phyloP scores from a whole-genome alignment of 2,888 invertebrate genomes.

The Escarpia spicata region DNA sequence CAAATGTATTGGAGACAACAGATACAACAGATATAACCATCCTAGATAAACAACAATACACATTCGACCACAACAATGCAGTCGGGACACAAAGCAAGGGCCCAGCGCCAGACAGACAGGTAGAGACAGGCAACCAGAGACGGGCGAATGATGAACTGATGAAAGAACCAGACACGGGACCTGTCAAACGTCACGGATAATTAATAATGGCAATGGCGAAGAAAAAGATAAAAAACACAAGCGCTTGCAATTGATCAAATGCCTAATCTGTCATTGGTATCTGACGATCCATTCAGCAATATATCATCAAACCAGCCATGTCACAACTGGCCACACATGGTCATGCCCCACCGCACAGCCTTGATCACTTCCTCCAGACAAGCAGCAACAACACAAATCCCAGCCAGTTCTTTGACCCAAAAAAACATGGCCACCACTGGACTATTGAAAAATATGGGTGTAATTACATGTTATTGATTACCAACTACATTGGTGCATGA shows the following conservation, averaged over 20 bases:
- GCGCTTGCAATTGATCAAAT: not conserved
- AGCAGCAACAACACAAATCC: not conserved
- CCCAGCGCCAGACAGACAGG: not conserved
- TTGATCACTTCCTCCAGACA: not conserved
- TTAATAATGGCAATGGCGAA: not conserved
- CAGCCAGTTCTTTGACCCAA: not conserved
- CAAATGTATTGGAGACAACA: not conserved
- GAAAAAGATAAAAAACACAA: not conserved
- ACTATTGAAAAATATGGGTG: not conserved
- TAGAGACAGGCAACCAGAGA: not conserved
- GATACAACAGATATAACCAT: not conserved
- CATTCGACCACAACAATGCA: not conserved
- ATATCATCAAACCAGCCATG: not conserved
- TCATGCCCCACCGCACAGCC: not conserved
- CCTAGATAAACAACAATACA: not conserved
- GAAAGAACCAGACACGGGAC: not conserved
- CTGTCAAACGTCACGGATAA: constrained; percentile 1
- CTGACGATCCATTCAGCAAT: not conserved
- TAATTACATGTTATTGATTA: not conserved
- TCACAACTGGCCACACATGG: not conserved
- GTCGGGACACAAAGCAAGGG: not conserved
- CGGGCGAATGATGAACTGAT: not conserved
- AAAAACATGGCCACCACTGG: not conserved
- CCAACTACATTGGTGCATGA: not conserved
- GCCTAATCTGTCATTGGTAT: not conserved